phyloP scores from a whole-genome alignment of 2,797 vertebrate species.

The Smutsia temminckii region DNA sequence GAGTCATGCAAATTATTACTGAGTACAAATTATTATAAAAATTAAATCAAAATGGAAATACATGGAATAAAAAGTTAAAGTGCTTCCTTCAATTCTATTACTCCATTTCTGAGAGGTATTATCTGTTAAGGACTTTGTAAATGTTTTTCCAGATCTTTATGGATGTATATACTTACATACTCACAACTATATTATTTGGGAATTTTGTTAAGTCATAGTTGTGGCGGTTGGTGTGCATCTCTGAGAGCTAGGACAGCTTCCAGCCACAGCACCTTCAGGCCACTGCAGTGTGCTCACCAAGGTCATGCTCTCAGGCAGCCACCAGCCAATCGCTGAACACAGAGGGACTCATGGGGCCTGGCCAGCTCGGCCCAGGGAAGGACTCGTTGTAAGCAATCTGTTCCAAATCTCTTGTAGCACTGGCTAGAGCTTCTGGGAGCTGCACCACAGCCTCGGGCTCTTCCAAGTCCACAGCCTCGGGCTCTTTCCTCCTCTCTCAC shows the following conservation, averaged over 20 bases:
- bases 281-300: not conserved
- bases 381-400: not conserved
- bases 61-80: not conserved
- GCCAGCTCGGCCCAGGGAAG: not conserved
- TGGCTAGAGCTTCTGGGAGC: rapidly evolving
- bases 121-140: not conserved
- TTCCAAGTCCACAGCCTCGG: not conserved
- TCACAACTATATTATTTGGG: not conserved
- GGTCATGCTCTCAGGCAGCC: not conserved
- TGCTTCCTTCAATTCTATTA: not conserved
- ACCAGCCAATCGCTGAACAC: not conserved
- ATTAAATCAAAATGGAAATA: not conserved
- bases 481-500: not conserved
- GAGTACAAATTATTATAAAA: not conserved
- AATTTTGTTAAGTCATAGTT: not conserved
- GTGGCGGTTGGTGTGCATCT: not conserved
- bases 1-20: not conserved
- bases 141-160: not conserved
- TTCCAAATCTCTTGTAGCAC: rapidly evolving
- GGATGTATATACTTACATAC: not conserved
- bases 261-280: not conserved
- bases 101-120: not conserved
- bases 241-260: not conserved
- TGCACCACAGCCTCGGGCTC: rapidly evolving
- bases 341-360: not conserved